Percentiles rank a stretch among this genome's conserved stretches.
phyloP scores from a whole-genome alignment of 2,888 invertebrate genomes.

The Lasioglossum villosulum region DNA sequence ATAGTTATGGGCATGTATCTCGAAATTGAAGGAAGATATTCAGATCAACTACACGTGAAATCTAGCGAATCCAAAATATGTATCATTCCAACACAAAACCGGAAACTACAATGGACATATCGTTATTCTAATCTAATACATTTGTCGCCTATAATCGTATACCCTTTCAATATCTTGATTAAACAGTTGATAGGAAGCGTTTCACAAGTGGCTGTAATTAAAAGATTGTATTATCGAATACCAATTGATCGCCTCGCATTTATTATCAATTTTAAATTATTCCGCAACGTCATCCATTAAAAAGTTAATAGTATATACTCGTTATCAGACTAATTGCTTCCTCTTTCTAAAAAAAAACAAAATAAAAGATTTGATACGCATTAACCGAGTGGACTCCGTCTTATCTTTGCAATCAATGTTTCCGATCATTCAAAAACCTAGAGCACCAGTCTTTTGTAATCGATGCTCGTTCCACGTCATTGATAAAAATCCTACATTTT shows the following conservation, averaged over 20 bases:
- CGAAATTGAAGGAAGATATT: not conserved
- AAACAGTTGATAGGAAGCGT: not conserved
- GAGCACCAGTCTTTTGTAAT: not conserved
- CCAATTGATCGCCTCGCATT: not conserved
- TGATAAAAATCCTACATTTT: slow-evolving; percentile 36
- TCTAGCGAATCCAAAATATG: not conserved
- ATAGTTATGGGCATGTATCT: not conserved
- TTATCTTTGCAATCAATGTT: slow-evolving; percentile 20
- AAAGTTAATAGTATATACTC: not conserved
- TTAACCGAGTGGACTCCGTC: not conserved
- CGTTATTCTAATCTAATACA: not conserved
- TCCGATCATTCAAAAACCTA: slow-evolving; percentile 13
- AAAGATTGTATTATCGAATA: slow-evolving; percentile 36
- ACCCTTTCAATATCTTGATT: slow-evolving; percentile 17
- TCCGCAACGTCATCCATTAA: not conserved
- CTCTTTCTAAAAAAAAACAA: not conserved
- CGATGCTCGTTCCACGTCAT: not conserved
- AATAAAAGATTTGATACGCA: slow-evolving; percentile 7
- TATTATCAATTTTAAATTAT: slow-evolving; percentile 18
- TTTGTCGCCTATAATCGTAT: not conserved
- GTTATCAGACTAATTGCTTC: slow-evolving; percentile 32
- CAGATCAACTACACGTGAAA: not conserved
- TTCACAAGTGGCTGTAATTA: slow-evolving; percentile 26
- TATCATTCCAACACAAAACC: not conserved
- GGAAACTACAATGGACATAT: not conserved